phyloP scores from a whole-genome alignment of 2,888 invertebrate genomes.

The Eucera pruinosa region DNA sequence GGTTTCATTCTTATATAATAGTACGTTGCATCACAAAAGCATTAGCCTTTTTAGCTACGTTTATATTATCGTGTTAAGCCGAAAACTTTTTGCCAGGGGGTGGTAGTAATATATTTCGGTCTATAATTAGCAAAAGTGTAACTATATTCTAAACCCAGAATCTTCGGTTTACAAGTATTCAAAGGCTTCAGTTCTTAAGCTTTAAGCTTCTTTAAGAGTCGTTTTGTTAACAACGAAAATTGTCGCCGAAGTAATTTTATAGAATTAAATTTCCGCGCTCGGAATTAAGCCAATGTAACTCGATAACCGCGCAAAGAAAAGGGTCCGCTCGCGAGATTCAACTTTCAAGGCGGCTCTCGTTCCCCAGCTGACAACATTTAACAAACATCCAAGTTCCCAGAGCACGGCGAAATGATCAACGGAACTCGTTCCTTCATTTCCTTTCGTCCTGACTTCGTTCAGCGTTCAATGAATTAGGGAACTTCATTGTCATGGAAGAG shows the following conservation, averaged over 20 bases:
- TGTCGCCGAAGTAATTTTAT: background rate
- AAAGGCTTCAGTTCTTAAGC: too few species aligned
- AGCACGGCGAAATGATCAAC: conserved; percentile 44
- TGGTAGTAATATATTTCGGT: too few species aligned
- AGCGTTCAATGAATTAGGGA: conserved; percentile 27
- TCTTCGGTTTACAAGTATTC: background rate
- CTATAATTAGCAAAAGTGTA: too few species aligned
- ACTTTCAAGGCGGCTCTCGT: conserved; percentile 34
- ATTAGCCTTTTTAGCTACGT: too few species aligned
- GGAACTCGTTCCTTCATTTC: conserved; percentile 30
- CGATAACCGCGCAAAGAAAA: conserved; percentile 19
- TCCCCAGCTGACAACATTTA: conserved; percentile 39
- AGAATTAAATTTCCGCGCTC: background rate
- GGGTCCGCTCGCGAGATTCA: conserved; percentile 21
- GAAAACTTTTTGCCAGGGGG: too few species aligned
- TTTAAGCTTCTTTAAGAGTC: too few species aligned
- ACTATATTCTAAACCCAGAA: background rate
- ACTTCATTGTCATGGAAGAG: conserved; percentile 15
- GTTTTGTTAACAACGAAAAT: conserved; percentile 4
- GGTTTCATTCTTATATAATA: too few species aligned
- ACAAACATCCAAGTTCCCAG: conserved; percentile 43
- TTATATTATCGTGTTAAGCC: too few species aligned
- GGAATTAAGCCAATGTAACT: conserved; percentile 15
- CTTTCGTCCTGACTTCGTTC: conserved; percentile 17
- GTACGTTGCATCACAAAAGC: too few species aligned